Evolutionary conservation across 2,888 invertebrate genomes (phyloP).

Genomic region (Gryllus longicercus): DNA sequence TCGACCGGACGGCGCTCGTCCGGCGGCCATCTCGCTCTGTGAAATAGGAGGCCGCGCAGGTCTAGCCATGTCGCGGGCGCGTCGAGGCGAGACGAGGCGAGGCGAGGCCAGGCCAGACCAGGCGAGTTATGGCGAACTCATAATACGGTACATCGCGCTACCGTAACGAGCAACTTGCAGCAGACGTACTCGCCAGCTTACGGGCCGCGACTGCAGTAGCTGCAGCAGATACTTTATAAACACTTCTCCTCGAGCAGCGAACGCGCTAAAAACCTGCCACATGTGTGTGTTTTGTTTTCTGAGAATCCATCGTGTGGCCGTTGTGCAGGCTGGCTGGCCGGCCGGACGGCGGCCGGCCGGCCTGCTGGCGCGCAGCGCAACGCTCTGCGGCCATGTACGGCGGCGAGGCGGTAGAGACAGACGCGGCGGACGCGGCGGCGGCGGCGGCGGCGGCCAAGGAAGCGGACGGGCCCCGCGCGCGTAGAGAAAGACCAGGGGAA

Average conservation of each 20-base stretch:
- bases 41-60: neutral
- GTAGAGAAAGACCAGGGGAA: too few species aligned
- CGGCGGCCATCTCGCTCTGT: neutral
- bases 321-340: neutral
- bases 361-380: neutral
- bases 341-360: neutral
- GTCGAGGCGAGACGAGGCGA: neutral
- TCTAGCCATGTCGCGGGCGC: neutral
- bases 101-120: neutral
- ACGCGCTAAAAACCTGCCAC: conserved; percentile 28
- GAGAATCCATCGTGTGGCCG: conserved; percentile 9
- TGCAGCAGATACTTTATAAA: conserved; percentile 26
- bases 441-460: neutral
- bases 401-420: neutral
- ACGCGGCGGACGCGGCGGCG: neutral
- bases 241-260: conserved; percentile 30
- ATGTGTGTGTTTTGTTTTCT: conserved; percentile 23
- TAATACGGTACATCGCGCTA: conserved; percentile 3
- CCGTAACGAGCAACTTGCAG: conserved; percentile 8
- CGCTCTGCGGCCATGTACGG: neutral
- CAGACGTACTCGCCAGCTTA: neutral
- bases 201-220: neutral
- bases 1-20: neutral
- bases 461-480: too few species aligned
- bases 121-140: conserved; percentile 9